Evolutionary conservation across 1,140 invertebrate genomes (phyloP).

Genomic region (Pogonus chalceus): DNA sequence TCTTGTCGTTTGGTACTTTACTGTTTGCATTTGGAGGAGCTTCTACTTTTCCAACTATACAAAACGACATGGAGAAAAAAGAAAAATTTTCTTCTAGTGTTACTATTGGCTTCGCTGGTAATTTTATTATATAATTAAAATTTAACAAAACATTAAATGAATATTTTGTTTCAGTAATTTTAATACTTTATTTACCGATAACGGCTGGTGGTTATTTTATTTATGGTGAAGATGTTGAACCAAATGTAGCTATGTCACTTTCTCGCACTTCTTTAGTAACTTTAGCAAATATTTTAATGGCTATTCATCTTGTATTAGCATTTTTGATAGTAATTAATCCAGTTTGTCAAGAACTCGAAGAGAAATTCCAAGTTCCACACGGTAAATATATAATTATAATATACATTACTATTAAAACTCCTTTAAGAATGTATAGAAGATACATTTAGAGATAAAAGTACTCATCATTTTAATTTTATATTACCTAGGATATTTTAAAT

Average conservation of each 20-base stretch:
- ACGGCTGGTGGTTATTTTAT: slow-evolving; percentile 46
- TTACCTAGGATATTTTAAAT: too few relatives aligned
- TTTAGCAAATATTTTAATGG: slow-evolving; percentile 48
- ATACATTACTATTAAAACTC: slow-evolving; percentile 8
- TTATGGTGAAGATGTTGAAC: slow-evolving; percentile 44
- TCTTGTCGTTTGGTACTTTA: slow-evolving; percentile 52
- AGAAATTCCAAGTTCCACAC: slow-evolving; percentile 50
- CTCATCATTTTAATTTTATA: slow-evolving; percentile 13
- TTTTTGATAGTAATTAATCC: slow-evolving; percentile 58
- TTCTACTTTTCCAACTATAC: slow-evolving; percentile 58
- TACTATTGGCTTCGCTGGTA: slow-evolving; percentile 42
- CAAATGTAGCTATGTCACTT: slow-evolving; percentile 45
- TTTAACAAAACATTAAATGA: slow-evolving; percentile 1
- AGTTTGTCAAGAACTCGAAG: slow-evolving; percentile 58
- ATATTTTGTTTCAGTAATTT: slow-evolving; percentile 40
- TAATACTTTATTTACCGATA: slow-evolving; percentile 47
- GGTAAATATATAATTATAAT: slow-evolving; percentile 42
- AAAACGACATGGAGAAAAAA: slow-evolving; percentile 56
- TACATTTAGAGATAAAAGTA: neutral
- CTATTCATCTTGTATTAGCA: slow-evolving; percentile 49
- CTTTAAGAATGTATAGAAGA: neutral
- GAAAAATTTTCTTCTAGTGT: slow-evolving; percentile 43
- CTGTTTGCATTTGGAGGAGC: slow-evolving; percentile 58
- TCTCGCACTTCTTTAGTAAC: slow-evolving; percentile 37
- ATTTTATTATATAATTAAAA: slow-evolving; percentile 11